phyloP scores from a whole-genome alignment of 1,140 invertebrate species.

The Andricus grossulariae region DNA sequence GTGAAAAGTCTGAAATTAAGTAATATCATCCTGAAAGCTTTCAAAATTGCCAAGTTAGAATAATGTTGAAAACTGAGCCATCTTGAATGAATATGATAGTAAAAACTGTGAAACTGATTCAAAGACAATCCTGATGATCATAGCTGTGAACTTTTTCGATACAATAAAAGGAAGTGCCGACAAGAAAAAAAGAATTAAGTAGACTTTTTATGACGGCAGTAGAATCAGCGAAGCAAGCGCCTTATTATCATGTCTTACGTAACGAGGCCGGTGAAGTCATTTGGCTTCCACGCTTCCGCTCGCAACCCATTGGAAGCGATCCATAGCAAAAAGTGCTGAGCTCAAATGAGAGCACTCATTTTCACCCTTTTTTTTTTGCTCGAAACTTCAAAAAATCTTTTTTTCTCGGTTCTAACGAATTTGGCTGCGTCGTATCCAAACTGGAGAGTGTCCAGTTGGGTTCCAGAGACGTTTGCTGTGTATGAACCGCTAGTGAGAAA shows the following conservation, averaged over 20 bases:
- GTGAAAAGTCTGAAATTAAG: too few relatives aligned
- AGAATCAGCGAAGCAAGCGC: slow-evolving; percentile 5
- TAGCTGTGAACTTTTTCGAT: slow-evolving; percentile 25
- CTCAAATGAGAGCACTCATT: background rate
- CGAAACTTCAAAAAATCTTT: too few relatives aligned
- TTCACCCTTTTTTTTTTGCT: background rate
- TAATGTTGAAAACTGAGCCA: too few relatives aligned
- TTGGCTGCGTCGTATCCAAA: background rate
- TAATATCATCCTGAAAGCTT: too few relatives aligned
- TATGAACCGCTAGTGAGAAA: background rate
- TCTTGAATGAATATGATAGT: too few relatives aligned
- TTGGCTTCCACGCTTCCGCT: slow-evolving; percentile 38
- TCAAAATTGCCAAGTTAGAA: too few relatives aligned
- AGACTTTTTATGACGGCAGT: slow-evolving; percentile 11
- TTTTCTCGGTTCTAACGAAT: background rate
- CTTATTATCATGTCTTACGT: slow-evolving; percentile 36
- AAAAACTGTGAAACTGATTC: background rate
- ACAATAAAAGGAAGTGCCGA: slow-evolving; percentile 29
- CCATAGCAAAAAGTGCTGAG: background rate
- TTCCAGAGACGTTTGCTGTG: background rate
- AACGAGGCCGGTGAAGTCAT: slow-evolving; percentile 43
- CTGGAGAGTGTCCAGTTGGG: background rate
- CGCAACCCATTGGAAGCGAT: slow-evolving; percentile 12
- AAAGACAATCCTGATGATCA: background rate
- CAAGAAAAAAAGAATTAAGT: slow-evolving; percentile 5